Evolutionary conservation across 2,888 invertebrate genomes (phyloP).

Genomic region (Hemistola chrysoprasaria): DNA sequence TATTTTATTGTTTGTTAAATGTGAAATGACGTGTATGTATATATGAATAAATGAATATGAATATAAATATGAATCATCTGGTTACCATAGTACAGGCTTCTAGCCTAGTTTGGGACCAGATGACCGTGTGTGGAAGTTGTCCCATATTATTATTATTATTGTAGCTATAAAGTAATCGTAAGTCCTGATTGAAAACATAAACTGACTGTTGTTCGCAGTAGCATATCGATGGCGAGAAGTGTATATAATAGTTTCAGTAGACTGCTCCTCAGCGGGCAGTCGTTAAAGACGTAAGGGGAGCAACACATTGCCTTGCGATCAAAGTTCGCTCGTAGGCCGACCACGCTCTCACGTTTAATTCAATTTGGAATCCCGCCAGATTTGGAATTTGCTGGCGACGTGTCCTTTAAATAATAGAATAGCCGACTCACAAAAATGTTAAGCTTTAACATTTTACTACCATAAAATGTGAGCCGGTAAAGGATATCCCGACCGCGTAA

Average conservation of each 20-base stretch:
- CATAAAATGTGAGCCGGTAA: slow-evolving; percentile 33
- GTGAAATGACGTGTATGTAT: too few relatives aligned
- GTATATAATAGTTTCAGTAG: slow-evolving; percentile 13
- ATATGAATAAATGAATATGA: too few relatives aligned
- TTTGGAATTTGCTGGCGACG: slow-evolving; percentile 68
- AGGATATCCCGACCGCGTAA: slow-evolving; percentile 15
- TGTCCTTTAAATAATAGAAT: slow-evolving; percentile 74
- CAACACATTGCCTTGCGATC: slow-evolving; percentile 58
- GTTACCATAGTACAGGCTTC: too few relatives aligned
- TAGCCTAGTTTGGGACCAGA: too few relatives aligned
- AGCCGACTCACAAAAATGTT: slow-evolving; percentile 55
- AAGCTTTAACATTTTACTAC: slow-evolving; percentile 50
- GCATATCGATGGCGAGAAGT: not conserved
- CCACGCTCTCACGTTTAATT: slow-evolving; percentile 68
- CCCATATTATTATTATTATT: too few relatives aligned
- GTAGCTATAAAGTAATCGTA: too few relatives aligned
- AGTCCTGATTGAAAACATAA: too few relatives aligned
- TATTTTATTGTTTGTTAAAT: too few relatives aligned
- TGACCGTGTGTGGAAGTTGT: too few relatives aligned
- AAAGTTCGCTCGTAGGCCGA: slow-evolving; percentile 57
- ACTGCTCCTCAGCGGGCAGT: slow-evolving; percentile 11
- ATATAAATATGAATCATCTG: too few relatives aligned
- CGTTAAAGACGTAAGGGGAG: slow-evolving; percentile 36
- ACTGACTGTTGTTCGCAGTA: too few relatives aligned
- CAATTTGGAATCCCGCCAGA: slow-evolving; percentile 75